Conservation (phyloP, 2,888 invertebrate species). For the Microctonus brassicae region DNA sequence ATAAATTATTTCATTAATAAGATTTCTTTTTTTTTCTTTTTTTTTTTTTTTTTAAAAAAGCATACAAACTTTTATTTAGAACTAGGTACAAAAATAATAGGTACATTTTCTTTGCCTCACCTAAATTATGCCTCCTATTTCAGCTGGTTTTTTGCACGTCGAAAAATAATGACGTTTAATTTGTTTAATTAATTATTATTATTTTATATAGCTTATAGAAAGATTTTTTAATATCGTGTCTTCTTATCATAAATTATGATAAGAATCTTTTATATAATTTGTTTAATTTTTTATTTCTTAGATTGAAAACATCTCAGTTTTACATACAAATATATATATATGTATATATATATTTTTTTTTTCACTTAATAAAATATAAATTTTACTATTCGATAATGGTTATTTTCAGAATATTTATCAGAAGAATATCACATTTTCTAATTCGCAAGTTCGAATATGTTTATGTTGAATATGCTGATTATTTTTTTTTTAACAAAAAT, state of each 20-base stretch:
- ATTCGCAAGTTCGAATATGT: constrained; percentile 19
- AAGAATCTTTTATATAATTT: constrained; percentile 19
- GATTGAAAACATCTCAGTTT: neutral
- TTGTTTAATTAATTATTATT: constrained; percentile 17
- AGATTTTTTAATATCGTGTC: neutral
- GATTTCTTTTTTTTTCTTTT: constrained; percentile 46
- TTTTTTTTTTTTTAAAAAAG: constrained; percentile 58
- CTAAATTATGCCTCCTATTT: constrained; percentile 50
- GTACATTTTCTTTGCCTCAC: constrained; percentile 61
- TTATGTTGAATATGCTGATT: neutral
- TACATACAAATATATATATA: no score
- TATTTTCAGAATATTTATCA: constrained; percentile 40
- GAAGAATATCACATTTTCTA: constrained; percentile 48
- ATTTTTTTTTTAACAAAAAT: neutral
- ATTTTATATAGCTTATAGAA: neutral
- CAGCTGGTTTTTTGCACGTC: constrained; percentile 39
- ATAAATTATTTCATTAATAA: constrained; percentile 60
- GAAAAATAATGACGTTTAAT: constrained; percentile 34
- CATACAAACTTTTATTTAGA: constrained; percentile 67
- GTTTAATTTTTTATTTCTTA: constrained; percentile 15
- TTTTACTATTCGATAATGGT: neutral
- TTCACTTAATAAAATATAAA: neutral
- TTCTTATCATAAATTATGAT: constrained; percentile 25
- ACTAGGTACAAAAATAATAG: constrained; percentile 66
- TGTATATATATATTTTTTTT: constrained; percentile 20